A percentile compares a stretch with the other conserved stretches of the same genome.
Evolutionary conservation across 2,113 vertebrate species (phyloP).

Genomic region (Cebidichthys violaceus): DNA sequence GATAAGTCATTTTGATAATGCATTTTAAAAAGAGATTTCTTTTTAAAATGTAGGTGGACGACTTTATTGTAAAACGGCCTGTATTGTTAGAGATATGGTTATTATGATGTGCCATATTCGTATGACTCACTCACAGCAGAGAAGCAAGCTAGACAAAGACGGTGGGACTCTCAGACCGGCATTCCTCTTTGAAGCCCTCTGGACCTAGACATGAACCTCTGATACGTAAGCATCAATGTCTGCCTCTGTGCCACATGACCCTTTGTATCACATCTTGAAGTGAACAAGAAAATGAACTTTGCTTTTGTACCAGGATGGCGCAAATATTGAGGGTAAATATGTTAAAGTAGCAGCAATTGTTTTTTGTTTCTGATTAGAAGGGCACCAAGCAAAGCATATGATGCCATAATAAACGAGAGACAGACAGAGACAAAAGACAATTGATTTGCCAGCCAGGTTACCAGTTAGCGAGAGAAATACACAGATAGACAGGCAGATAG

Average conservation of each 20-base stretch:
- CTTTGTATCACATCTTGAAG: background rate
- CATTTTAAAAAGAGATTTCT: constrained; percentile 38
- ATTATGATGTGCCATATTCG: constrained; percentile 8
- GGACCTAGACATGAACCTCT: background rate
- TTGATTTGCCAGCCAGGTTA: constrained; percentile 28
- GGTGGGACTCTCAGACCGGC: background rate
- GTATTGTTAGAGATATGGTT: constrained; percentile 15
- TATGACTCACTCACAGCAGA: constrained; percentile 8
- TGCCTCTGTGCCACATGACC: background rate
- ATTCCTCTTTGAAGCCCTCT: background rate
- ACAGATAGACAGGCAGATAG: constrained; percentile 43
- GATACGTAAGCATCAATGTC: background rate
- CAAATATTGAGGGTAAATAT: background rate
- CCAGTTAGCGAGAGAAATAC: constrained; percentile 41
- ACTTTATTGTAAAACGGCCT: constrained; percentile 19
- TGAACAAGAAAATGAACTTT: background rate
- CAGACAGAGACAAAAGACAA: constrained; percentile 17
- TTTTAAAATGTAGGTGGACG: constrained; percentile 19
- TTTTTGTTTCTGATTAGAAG: background rate
- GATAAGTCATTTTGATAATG: constrained; percentile 34
- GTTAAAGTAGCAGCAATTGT: background rate
- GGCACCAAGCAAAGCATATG: background rate
- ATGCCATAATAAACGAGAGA: background rate
- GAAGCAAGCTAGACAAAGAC: background rate
- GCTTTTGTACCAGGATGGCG: background rate